Evolutionary conservation across 2,113 vertebrate species (phyloP).

Genomic region (Anser cygnoides): DNA sequence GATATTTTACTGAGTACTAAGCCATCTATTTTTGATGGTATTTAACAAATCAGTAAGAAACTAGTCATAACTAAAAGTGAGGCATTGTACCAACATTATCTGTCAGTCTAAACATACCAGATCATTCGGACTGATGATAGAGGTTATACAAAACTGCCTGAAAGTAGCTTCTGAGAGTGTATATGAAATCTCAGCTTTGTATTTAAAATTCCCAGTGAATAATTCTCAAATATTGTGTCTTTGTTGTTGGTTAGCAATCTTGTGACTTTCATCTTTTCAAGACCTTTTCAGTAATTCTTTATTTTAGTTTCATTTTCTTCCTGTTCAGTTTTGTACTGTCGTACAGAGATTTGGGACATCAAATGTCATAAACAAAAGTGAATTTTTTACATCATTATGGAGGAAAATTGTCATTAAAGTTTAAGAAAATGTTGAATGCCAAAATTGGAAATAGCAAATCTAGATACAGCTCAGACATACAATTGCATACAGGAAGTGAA

Average conservation of each 20-base stretch:
- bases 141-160: not conserved
- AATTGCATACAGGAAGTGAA: not conserved
- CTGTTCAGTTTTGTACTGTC: not conserved
- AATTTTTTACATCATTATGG: not conserved
- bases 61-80: not conserved
- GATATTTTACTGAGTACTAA: not conserved
- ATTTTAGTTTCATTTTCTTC: not conserved
- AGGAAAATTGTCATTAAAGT: not conserved
- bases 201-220: not conserved
- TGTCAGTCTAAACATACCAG: not conserved
- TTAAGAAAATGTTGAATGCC: not conserved
- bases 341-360: rapidly evolving
- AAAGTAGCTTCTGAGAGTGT: not conserved
- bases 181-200: not conserved
- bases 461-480: rapidly evolving
- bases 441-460: not conserved
- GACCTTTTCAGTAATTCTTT: not conserved
- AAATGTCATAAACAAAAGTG: not conserved
- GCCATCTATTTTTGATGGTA: not conserved
- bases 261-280: not conserved
- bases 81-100: not conserved
- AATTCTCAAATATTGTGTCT: not conserved
- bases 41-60: not conserved
- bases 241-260: not conserved
- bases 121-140: not conserved